Conservation (phyloP, 92 coral and sea anemone species). For the Meandrina meandrites region DNA sequence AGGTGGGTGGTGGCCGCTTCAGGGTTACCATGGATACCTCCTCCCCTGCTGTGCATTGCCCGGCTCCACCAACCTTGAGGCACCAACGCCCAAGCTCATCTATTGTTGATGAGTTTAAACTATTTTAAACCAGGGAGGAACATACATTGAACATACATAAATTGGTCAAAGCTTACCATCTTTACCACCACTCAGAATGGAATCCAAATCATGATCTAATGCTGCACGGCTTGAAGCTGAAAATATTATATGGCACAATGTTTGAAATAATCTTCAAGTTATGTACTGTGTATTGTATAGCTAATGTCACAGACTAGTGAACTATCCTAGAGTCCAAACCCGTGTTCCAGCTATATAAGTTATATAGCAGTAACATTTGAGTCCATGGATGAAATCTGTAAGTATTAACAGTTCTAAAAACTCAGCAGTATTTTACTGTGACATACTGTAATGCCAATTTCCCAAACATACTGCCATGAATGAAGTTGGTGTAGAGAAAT, state of each 20-base stretch:
- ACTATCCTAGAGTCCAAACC: no score
- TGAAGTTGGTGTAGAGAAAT: no score
- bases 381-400: background rate
- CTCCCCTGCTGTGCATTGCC: no score
- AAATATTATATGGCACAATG: background rate
- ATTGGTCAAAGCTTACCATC: conserved; percentile 21
- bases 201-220: conserved; percentile 44
- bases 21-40: no score
- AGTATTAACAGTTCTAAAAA: background rate
- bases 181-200: conserved; percentile 44
- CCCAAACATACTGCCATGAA: no score
- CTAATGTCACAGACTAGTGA: background rate
- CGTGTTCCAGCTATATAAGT: no score
- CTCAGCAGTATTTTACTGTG: no score
- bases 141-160: background rate
- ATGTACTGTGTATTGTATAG: background rate
- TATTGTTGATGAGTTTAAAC: no score
- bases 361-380: background rate
- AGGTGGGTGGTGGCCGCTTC: no score
- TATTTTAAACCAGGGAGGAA: background rate
- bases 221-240: conserved; percentile 40
- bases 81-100: no score
- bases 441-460: no score
- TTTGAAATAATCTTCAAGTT: background rate
- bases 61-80: no score